Conservation (phyloP, 2,888 invertebrate genomes). For the Stenodera caucasica region DNA sequence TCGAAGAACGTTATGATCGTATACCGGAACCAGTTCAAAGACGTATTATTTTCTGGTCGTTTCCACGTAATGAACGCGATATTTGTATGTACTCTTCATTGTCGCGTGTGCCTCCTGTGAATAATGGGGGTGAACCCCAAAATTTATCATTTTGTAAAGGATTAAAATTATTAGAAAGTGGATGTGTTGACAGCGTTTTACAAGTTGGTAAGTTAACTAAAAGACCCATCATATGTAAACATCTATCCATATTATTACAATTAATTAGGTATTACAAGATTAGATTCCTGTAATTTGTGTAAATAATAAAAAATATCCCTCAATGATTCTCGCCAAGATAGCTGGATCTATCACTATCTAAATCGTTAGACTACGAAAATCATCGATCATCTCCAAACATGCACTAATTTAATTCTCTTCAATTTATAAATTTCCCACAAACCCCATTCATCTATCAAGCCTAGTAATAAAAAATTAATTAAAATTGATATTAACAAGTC, state of each 20-base stretch:
- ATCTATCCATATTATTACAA: too few relatives aligned
- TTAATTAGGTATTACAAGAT: too few relatives aligned
- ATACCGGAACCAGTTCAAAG: constrained; percentile 88
- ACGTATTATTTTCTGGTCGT: constrained; percentile 86
- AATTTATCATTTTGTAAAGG: constrained; percentile 86
- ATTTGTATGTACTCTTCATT: constrained; percentile 89
- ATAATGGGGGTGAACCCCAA: constrained; percentile 67
- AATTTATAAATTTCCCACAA: constrained; percentile 8
- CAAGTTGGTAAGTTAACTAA: constrained; percentile 90
- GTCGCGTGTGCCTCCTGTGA: constrained; percentile 60
- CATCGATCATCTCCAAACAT: constrained; percentile 1
- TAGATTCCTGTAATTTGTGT: too few relatives aligned
- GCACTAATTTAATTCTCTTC: constrained; percentile 4
- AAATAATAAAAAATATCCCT: too few relatives aligned
- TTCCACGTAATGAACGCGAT: constrained; percentile 83
- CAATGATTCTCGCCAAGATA: neutral
- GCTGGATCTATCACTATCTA: constrained; percentile 6
- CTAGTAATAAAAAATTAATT: neutral
- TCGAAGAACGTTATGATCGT: constrained; percentile 83
- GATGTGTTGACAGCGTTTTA: constrained; percentile 81
- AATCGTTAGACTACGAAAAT: neutral
- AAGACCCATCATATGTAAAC: too few relatives aligned
- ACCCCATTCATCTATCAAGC: constrained; percentile 3
- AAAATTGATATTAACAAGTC: constrained; percentile 5
- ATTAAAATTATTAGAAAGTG: constrained; percentile 78